Percentiles rank a stretch among this genome's conserved stretches.
Evolutionary conservation across 2,888 invertebrate species (phyloP).

Genomic region (Anagyrus pseudococci): DNA sequence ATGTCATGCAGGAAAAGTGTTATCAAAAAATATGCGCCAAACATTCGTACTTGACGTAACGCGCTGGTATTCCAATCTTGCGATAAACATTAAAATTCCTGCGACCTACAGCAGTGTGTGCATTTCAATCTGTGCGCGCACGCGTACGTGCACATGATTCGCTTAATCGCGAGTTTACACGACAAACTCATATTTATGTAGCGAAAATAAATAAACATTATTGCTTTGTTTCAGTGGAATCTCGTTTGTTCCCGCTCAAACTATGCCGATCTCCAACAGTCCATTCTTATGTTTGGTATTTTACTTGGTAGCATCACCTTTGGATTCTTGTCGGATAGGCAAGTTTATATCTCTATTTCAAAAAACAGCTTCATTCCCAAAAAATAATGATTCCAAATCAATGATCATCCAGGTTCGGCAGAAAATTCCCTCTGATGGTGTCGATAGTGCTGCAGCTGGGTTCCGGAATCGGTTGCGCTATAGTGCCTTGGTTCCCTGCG

Average conservation of each 20-base stretch:
- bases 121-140: too few relatives aligned
- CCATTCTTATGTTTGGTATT: constrained; percentile 79
- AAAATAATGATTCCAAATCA: background rate
- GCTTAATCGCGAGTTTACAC: too few relatives aligned
- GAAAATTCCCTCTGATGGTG: constrained; percentile 75
- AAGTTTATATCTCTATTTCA: constrained; percentile 52
- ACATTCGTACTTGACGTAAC: too few relatives aligned
- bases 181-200: too few relatives aligned
- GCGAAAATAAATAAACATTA: too few relatives aligned
- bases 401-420: constrained; percentile 69
- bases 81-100: too few relatives aligned
- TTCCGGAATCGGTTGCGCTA: constrained; percentile 74
- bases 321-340: constrained; percentile 81
- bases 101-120: too few relatives aligned
- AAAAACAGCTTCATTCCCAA: background rate
- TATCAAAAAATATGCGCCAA: too few relatives aligned
- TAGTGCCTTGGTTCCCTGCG: constrained; percentile 70
- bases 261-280: constrained; percentile 77
- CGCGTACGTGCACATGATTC: too few relatives aligned
- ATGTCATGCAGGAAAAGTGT: too few relatives aligned
- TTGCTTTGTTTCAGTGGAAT: constrained; percentile 69
- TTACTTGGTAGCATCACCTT: constrained; percentile 78
- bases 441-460: constrained; percentile 77
- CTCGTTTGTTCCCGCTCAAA: constrained; percentile 73
- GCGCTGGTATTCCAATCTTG: too few relatives aligned